Conservation (phyloP, 2,113 vertebrate genomes). For the Lates calcarifer region DNA sequence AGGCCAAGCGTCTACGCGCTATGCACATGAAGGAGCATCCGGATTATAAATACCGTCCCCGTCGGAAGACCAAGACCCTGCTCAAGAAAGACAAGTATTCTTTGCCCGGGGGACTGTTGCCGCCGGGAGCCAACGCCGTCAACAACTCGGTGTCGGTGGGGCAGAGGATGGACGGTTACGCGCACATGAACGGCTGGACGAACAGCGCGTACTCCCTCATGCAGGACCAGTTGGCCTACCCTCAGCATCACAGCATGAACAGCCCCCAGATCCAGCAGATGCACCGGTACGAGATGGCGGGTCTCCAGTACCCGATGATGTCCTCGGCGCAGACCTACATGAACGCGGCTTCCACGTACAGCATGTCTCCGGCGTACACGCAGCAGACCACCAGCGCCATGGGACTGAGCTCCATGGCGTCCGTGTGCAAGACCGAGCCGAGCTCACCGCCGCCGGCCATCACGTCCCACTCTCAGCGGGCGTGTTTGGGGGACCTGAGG, state of each 20-base stretch:
- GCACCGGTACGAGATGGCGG: slow-evolving; percentile 97
- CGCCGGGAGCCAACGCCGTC: slow-evolving; percentile 88
- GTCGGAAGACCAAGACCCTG: slow-evolving; percentile 98
- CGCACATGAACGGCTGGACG: slow-evolving; percentile 98
- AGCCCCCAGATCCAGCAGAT: slow-evolving; percentile 96
- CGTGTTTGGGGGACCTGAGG: slow-evolving; percentile 97
- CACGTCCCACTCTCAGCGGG: slow-evolving; percentile 95
- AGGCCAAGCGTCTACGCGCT: slow-evolving; percentile 96
- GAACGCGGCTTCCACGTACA: slow-evolving; percentile 92
- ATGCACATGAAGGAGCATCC: slow-evolving; percentile 99
- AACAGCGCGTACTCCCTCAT: slow-evolving; percentile 98
- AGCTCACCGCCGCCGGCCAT: slow-evolving; percentile 97
- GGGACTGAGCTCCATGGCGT: slow-evolving; percentile 92
- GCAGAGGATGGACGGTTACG: slow-evolving; percentile 95
- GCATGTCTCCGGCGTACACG: slow-evolving; percentile 91
- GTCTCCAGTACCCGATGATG: slow-evolving; percentile 99
- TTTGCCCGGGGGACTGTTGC: slow-evolving; percentile 91
- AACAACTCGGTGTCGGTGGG: slow-evolving; percentile 92
- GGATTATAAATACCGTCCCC: slow-evolving; percentile 99
- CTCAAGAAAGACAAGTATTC: slow-evolving; percentile 99
- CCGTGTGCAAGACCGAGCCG: slow-evolving; percentile 96
- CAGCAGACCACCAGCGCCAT: slow-evolving; percentile 91
- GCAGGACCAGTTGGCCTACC: slow-evolving; percentile 96
- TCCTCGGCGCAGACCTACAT: slow-evolving; percentile 95
- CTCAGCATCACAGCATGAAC: slow-evolving; percentile 95